A percentile compares a stretch with the other conserved stretches of the same genome.
Conservation (phyloP, 2,888 invertebrate species). For the Zootermopsis nevadensis region DNA sequence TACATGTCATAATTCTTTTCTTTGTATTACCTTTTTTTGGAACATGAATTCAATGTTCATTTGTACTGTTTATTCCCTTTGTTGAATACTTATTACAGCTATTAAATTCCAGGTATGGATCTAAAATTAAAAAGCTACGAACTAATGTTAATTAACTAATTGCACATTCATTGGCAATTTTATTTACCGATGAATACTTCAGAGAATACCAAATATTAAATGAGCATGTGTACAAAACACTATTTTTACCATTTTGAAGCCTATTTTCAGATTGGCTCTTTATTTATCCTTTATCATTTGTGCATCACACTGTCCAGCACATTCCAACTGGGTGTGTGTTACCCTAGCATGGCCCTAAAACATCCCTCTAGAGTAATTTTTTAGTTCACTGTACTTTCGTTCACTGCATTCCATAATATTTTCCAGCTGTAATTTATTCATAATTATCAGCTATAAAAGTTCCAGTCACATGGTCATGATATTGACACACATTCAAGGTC, state of each 20-base stretch:
- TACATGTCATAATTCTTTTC: slow-evolving; percentile 38
- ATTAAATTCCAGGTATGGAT: background rate
- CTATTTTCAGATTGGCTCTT: too few species aligned
- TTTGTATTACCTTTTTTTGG: slow-evolving; percentile 12
- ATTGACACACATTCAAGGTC: too few species aligned
- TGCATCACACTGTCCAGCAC: too few species aligned
- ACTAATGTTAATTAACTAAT: background rate
- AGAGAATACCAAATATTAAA: background rate
- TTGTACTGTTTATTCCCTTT: background rate
- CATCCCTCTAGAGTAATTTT: too few species aligned
- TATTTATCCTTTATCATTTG: too few species aligned
- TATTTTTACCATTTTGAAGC: background rate
- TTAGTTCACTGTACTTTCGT: too few species aligned
- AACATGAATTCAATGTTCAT: slow-evolving; percentile 8
- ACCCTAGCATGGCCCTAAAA: too few species aligned
- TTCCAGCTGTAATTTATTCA: too few species aligned
- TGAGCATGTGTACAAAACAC: background rate
- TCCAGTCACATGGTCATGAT: too few species aligned
- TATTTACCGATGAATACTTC: background rate
- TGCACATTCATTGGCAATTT: background rate
- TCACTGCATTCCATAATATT: too few species aligned
- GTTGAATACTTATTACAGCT: background rate
- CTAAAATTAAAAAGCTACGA: background rate
- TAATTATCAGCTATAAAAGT: too few species aligned
- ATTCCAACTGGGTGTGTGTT: too few species aligned